phyloP scores from a whole-genome alignment of 2,113 vertebrate genomes.

The Neomonachus schauinslandi region DNA sequence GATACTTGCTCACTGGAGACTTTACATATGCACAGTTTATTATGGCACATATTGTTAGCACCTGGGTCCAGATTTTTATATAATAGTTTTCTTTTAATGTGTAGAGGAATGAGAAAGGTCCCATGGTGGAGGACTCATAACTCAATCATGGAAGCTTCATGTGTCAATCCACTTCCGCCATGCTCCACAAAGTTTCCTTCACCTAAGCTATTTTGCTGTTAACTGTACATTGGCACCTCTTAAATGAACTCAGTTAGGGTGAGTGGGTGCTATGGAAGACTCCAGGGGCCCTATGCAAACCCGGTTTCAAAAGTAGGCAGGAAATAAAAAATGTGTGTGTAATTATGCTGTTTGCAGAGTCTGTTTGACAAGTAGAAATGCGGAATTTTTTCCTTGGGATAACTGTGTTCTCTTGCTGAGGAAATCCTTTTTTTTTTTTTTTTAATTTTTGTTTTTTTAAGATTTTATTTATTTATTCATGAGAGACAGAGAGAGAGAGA shows the following conservation, averaged over 20 bases:
- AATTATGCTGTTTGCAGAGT: conserved; percentile 31
- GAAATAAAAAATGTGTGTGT: neutral
- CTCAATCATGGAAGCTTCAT: neutral
- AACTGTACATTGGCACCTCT: neutral
- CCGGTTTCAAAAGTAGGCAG: conserved; percentile 37
- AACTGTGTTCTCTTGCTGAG: conserved; percentile 33
- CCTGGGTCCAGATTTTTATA: neutral
- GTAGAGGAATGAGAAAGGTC: neutral
- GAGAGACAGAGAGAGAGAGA: too few relatives aligned
- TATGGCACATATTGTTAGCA: neutral
- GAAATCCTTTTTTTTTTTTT: conserved; percentile 20
- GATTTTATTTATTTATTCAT: too few relatives aligned
- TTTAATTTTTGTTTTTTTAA: too few relatives aligned
- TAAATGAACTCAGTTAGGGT: neutral
- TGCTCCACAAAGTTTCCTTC: neutral
- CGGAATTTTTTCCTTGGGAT: conserved; percentile 25
- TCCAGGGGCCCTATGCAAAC: neutral
- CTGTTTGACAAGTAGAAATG: conserved; percentile 35
- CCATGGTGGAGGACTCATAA: neutral
- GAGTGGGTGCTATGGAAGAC: neutral
- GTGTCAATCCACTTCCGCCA: neutral
- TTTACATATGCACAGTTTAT: conserved; percentile 27
- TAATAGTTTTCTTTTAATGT: conserved; percentile 17
- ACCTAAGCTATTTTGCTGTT: neutral
- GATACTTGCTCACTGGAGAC: conserved; percentile 13